Conservation (phyloP, 2,888 invertebrate genomes). For the Andrena fulva region DNA sequence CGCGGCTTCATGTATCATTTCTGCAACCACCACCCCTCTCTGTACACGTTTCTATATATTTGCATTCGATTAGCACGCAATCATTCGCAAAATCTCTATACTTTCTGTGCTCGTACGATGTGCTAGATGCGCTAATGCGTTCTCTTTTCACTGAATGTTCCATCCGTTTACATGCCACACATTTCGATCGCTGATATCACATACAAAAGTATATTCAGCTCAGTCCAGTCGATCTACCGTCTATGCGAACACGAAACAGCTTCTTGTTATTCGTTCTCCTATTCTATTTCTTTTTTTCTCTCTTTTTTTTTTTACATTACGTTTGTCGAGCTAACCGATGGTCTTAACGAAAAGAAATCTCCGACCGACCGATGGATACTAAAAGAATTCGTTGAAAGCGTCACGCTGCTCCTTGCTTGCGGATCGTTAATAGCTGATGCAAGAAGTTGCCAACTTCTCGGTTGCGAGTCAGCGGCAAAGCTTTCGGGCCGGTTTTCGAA, state of each 20-base stretch:
- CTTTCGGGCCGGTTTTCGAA: constrained; percentile 4
- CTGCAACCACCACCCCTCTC: constrained; percentile 39
- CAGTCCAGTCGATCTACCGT: constrained; percentile 65
- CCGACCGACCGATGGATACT: background rate
- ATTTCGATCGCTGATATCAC: constrained; percentile 43
- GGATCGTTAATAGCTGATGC: constrained; percentile 9
- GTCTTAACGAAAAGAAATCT: background rate
- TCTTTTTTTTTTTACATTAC: too few species aligned
- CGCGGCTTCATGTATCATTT: constrained; percentile 57
- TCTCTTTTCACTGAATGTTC: constrained; percentile 48
- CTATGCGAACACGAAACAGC: constrained; percentile 22
- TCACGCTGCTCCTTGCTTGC: background rate
- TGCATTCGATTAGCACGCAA: constrained; percentile 72
- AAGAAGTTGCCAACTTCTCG: constrained; percentile 25
- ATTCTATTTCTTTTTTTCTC: too few species aligned
- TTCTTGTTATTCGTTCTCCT: constrained; percentile 10
- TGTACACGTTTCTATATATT: constrained; percentile 39
- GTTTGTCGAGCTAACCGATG: background rate
- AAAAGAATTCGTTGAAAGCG: background rate
- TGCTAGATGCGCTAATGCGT: constrained; percentile 54
- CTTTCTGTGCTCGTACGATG: constrained; percentile 41
- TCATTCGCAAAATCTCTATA: constrained; percentile 40
- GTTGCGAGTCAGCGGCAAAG: constrained; percentile 6
- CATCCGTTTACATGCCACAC: constrained; percentile 53
- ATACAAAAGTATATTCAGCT: constrained; percentile 24